Evolutionary conservation across 2,797 vertebrate genomes (phyloP), one percentile per base, ranked within the genome.

Genomic region (Kryptopterus vitreolus): DNA sequence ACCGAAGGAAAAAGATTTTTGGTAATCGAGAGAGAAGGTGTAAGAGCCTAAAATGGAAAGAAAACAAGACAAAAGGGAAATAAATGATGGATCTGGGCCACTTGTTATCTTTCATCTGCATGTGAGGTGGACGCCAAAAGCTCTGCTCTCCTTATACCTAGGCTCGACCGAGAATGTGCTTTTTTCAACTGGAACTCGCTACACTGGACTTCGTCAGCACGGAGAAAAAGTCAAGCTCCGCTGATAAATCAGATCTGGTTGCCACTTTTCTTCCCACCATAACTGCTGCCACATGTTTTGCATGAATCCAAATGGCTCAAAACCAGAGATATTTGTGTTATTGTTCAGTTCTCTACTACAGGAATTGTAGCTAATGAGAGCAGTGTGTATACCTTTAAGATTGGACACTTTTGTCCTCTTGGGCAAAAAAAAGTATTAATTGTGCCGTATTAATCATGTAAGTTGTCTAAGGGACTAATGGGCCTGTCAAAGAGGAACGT

Each of bases 131-230:
- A 33, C n/a, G 59, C 71, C 61, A 59, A 77, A 83, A 81, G 73
- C 81, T 74, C 70, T 43, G 75, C 59, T 33, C 73, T 31, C 73
- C 46, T 75, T 48, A 43, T 43, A 75, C 26, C 38, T 13, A 3
- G 24, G 29, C 70, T 50, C 78, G 61, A 55, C 76, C 73, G 77
- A 65, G 81, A 79, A 76, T 50, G 69, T 57, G 35, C 78, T 80
- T 86, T 80, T 86, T 76, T 80, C 80, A 77, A 76, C 81, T 87
- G 81, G 68, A 80, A 79, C 73, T 70, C 78, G 78, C 57, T 84
- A 80, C 62, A 78, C 86, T 87, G 86, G 86, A 86, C 83, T 87
- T 86, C 84, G 86, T 88, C 87, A 88, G 76, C 43, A 31, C 61
- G 31, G 65, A 80, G 85, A 85, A 84, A 80, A 83, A 78, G 79